A percentile compares a stretch with the other conserved stretches of the same genome.
Evolutionary conservation across 2,888 invertebrate species (phyloP).

Genomic region (Sarcophaga carnaria): DNA sequence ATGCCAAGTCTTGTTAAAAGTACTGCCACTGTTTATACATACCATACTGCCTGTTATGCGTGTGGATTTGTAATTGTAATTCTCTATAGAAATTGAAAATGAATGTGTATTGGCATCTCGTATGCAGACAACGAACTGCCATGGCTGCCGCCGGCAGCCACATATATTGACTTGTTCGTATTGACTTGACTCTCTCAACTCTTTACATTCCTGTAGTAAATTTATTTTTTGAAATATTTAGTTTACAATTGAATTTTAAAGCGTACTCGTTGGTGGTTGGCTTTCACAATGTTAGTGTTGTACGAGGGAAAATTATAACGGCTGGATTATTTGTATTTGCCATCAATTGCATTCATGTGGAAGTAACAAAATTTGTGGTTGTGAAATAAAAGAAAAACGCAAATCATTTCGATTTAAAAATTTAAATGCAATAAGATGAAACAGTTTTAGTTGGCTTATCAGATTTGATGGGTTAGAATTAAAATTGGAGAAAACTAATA

Average conservation of each 20-base stretch:
- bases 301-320: not conserved
- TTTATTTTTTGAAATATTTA: conserved; percentile 11
- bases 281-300: not conserved
- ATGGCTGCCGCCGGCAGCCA: conserved; percentile 34
- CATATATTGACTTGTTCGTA: conserved; percentile 24
- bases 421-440: not conserved
- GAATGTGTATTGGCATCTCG: conserved; percentile 43
- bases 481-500: too few species aligned
- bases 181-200: not conserved
- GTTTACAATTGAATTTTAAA: conserved; percentile 16
- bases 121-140: conserved; percentile 62
- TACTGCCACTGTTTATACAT: too few species aligned
- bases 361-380: conserved; percentile 43
- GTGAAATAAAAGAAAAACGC: not conserved
- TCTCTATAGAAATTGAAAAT: not conserved
- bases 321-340: not conserved
- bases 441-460: not conserved
- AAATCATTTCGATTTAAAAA: conserved; percentile 6
- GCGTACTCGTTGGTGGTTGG: conserved; percentile 30
- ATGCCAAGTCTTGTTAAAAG: too few species aligned
- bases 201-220: conserved; percentile 35
- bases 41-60: not conserved
- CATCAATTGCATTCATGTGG: conserved; percentile 36
- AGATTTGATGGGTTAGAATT: too few species aligned
- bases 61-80: not conserved